Evolutionary conservation across 2,888 invertebrate genomes (phyloP).

Genomic region (Linnaemya tessellans): DNA sequence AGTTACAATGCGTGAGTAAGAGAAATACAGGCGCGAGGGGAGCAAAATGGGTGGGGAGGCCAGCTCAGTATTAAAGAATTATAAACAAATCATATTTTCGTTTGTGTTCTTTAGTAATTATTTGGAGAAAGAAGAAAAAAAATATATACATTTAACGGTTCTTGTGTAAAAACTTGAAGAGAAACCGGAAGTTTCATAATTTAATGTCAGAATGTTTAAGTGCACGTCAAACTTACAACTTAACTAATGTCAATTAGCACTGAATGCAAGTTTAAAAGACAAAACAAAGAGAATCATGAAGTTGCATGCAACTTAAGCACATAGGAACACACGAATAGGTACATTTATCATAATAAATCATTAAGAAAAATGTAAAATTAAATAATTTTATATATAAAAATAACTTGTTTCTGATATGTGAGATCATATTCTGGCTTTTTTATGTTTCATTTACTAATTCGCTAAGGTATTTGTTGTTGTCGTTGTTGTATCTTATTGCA

Average conservation of each 20-base stretch:
- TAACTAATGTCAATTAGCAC: slow-evolving; percentile 3
- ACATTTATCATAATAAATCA: not conserved
- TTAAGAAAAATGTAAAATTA: not conserved
- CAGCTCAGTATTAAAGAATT: slow-evolving; percentile 30
- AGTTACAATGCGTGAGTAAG: slow-evolving; percentile 26
- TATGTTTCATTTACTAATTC: slow-evolving; percentile 33
- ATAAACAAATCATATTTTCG: slow-evolving; percentile 35
- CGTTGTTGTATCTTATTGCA: slow-evolving; percentile 42
- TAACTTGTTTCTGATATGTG: slow-evolving; percentile 31
- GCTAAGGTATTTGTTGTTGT: slow-evolving; percentile 10
- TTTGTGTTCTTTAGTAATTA: slow-evolving; percentile 17
- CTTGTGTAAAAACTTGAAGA: slow-evolving; percentile 14
- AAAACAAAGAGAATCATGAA: not conserved
- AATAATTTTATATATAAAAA: slow-evolving; percentile 5
- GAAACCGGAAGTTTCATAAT: slow-evolving; percentile 39
- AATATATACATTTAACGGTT: slow-evolving; percentile 37
- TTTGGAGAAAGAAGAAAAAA: not conserved
- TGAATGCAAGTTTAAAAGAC: not conserved
- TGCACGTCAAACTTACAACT: not conserved
- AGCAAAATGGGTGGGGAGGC: not conserved
- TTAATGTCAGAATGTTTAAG: not conserved
- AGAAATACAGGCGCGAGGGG: not conserved
- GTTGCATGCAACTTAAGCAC: not conserved
- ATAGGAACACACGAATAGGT: not conserved
- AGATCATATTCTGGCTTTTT: slow-evolving; percentile 26